These are phyloP conservation scores for Agelastica alni DNA, from an alignment of 2,888 invertebrate species.

Conservation along the genomic window DNA sequence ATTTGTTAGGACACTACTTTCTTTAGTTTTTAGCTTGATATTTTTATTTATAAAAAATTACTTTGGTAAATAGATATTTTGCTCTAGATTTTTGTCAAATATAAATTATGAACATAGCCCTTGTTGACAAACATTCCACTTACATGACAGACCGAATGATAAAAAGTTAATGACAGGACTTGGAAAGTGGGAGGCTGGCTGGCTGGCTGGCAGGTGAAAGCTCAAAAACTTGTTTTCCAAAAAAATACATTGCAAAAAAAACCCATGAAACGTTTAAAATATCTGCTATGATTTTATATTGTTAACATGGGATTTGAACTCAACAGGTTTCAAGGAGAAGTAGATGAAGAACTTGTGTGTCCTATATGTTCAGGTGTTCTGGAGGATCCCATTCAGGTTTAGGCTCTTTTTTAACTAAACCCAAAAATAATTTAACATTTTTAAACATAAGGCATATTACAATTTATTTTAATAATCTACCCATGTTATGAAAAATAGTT, in stretches of 20 bases:
- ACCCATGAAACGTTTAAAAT: slow-evolving; percentile 20
- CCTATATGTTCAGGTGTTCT: slow-evolving; percentile 95
- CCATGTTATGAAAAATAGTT: too few relatives aligned
- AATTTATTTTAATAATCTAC: too few relatives aligned
- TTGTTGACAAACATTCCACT: not conserved
- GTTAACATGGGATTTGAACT: slow-evolving; percentile 89
- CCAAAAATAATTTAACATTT: too few relatives aligned
- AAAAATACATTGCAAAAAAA: slow-evolving; percentile 17
- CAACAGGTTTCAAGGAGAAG: slow-evolving; percentile 90
- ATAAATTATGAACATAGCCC: not conserved
- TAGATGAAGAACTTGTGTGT: slow-evolving; percentile 95
- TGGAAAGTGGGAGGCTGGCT: slow-evolving; percentile 14
- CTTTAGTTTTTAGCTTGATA: too few relatives aligned
- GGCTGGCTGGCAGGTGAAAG: slow-evolving; percentile 18
- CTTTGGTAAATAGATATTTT: too few relatives aligned
- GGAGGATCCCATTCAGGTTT: slow-evolving; percentile 92
- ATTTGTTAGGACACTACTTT: too few relatives aligned
- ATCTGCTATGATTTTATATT: slow-evolving; percentile 27
- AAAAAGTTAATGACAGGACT: slow-evolving; percentile 7
- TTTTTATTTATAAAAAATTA: too few relatives aligned
- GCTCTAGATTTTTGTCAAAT: too few relatives aligned
- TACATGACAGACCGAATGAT: slow-evolving; percentile 5
- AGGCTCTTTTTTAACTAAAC: too few relatives aligned
- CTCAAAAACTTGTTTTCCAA: slow-evolving; percentile 13
- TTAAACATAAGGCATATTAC: too few relatives aligned